Percentiles rank a stretch among this genome's conserved stretches.
phyloP scores from a whole-genome alignment of 2,797 vertebrate genomes.

The Babyrousa celebensis region DNA sequence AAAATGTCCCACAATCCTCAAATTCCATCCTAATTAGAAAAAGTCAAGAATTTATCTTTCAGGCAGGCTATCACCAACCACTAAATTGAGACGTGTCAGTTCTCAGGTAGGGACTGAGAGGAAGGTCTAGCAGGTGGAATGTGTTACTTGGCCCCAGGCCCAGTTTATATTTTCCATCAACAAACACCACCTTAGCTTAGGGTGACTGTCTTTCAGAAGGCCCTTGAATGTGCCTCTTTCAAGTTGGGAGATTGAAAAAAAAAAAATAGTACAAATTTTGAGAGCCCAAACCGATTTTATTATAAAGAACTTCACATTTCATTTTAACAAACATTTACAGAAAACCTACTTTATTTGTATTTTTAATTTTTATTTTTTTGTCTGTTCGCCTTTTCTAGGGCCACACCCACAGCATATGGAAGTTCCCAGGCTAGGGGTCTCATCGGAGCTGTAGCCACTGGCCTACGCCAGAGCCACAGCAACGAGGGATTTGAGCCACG shows the following conservation, averaged over 20 bases:
- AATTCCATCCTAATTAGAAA: constrained; percentile 13
- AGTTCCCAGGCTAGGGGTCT: too few species aligned
- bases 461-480: too few species aligned
- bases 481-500: too few species aligned
- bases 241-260: neutral
- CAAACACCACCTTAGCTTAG: neutral
- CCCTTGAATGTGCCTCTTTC: neutral
- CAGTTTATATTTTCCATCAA: constrained; percentile 44
- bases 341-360: neutral
- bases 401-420: too few species aligned
- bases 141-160: neutral
- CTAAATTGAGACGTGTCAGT: constrained; percentile 2
- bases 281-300: constrained; percentile 17
- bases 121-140: constrained; percentile 6
- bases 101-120: neutral
- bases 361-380: too few species aligned
- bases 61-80: constrained; percentile 3
- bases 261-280: neutral
- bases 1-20: neutral
- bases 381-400: too few species aligned
- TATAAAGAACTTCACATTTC: constrained; percentile 37
- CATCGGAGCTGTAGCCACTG: too few species aligned
- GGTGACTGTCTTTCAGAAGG: constrained; percentile 18
- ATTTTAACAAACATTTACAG: constrained; percentile 54
- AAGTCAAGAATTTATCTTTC: neutral